A percentile compares a stretch with the other conserved stretches of the same genome.
Conservation (phyloP, 2,113 vertebrate genomes). For the Sinosuthora webbiana region DNA sequence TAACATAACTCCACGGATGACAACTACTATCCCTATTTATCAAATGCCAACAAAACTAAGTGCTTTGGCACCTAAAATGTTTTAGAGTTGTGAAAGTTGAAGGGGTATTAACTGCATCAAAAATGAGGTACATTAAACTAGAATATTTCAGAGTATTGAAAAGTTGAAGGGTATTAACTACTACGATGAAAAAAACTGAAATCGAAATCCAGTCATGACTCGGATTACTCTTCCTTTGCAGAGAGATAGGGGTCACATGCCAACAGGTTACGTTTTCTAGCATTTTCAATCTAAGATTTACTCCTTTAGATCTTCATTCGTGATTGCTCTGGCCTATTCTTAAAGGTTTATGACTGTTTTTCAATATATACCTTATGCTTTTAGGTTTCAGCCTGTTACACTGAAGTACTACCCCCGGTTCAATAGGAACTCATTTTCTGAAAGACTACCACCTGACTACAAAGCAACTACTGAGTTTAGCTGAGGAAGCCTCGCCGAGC, state of each 20-base stretch:
- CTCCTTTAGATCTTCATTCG: neutral
- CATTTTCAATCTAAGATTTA: neutral
- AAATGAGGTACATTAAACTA: neutral
- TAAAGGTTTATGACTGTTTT: neutral
- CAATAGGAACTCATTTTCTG: neutral
- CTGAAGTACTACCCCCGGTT: neutral
- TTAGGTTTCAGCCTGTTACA: neutral
- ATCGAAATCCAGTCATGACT: neutral
- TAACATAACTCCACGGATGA: neutral
- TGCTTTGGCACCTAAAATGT: neutral
- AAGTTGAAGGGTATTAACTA: neutral
- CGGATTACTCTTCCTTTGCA: neutral
- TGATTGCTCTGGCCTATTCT: too few relatives aligned
- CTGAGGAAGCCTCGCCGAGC: neutral
- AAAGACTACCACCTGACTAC: neutral
- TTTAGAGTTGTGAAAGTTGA: neutral
- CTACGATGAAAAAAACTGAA: neutral
- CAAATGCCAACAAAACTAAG: neutral
- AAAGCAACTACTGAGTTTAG: neutral
- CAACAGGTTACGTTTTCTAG: neutral
- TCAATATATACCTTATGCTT: neutral
- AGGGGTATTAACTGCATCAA: neutral
- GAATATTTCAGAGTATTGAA: neutral
- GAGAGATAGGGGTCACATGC: neutral
- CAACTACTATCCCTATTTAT: constrained; percentile 3